These are phyloP conservation scores for Taxidea taxus DNA, from an alignment of 2,113 vertebrate species.

Conservation along the genomic window DNA sequence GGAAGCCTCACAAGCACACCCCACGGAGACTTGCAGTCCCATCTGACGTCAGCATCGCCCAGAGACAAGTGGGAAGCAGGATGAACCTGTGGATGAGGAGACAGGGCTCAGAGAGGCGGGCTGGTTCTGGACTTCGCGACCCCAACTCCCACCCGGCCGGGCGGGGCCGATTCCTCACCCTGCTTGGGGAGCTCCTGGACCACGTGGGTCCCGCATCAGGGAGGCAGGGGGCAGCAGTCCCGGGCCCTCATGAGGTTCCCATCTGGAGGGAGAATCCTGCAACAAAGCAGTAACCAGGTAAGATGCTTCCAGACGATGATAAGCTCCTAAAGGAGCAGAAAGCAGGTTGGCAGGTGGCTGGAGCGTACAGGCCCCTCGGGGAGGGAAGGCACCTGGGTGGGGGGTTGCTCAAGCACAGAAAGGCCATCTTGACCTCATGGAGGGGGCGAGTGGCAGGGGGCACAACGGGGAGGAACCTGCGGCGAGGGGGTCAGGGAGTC, in stretches of 20 bases:
- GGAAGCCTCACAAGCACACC: no score
- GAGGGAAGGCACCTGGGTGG: no score
- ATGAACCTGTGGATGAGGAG: not conserved
- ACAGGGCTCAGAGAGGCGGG: not conserved
- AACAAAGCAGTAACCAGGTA: rapidly evolving
- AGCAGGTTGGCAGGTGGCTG: not conserved
- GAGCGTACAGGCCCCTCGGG: not conserved
- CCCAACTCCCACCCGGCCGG: rapidly evolving
- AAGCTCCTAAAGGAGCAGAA: not conserved
- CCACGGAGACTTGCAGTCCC: no score
- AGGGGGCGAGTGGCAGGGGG: rapidly evolving
- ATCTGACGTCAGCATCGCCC: rapidly evolving
- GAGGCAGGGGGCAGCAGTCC: not conserved
- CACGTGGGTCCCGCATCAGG: rapidly evolving
- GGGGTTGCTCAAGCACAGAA: not conserved
- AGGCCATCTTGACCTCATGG: no score
- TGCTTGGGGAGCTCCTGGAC: no score
- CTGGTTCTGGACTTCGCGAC: not conserved
- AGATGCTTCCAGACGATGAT: not conserved
- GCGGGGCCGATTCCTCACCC: rapidly evolving
- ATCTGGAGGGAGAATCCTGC: not conserved
- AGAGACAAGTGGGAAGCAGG: rapidly evolving
- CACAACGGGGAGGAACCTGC: rapidly evolving
- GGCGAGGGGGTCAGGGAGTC: not conserved
- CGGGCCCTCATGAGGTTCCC: rapidly evolving